These are phyloP conservation scores for Epizoanthus fatuus DNA, from an alignment of 92 coral and sea anemone species.

Conservation along the genomic window DNA sequence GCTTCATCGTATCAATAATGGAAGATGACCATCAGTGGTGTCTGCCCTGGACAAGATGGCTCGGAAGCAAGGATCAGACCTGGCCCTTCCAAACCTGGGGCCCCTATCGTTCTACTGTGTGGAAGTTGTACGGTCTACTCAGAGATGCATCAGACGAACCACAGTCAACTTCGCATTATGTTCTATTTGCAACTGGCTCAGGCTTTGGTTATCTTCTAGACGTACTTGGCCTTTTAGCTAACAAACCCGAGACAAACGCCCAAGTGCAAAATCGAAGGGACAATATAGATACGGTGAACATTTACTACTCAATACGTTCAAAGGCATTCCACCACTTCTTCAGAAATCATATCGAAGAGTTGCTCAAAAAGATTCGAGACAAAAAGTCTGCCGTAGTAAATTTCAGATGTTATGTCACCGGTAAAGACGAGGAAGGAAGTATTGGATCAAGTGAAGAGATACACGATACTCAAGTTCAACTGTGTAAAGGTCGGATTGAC, in stretches of 20 bases:
- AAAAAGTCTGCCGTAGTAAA: constrained; percentile 35
- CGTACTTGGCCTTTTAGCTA: constrained; percentile 58
- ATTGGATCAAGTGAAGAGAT: background rate
- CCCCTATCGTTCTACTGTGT: constrained; percentile 73
- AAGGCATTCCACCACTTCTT: constrained; percentile 48
- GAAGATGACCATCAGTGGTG: constrained; percentile 50
- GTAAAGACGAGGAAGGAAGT: background rate
- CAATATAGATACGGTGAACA: constrained; percentile 30
- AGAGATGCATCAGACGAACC: background rate
- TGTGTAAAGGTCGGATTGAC: constrained; percentile 52
- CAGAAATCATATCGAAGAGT: constrained; percentile 16
- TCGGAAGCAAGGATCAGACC: constrained; percentile 27
- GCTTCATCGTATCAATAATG: constrained; percentile 57
- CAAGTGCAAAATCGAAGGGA: background rate
- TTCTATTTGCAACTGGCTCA: constrained; percentile 70
- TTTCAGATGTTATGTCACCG: constrained; percentile 57
- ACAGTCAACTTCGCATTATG: constrained; percentile 37
- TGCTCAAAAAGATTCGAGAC: constrained; percentile 36
- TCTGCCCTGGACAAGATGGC: constrained; percentile 69
- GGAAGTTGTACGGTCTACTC: constrained; percentile 37
- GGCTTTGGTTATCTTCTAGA: constrained; percentile 70
- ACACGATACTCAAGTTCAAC: constrained; percentile 18
- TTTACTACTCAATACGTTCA: constrained; percentile 68
- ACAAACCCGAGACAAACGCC: constrained; percentile 17
- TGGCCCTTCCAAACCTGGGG: constrained; percentile 53